These are phyloP conservation scores for Portevinia maculata DNA, from an alignment of 2,888 invertebrate species.

Conservation along the genomic window DNA sequence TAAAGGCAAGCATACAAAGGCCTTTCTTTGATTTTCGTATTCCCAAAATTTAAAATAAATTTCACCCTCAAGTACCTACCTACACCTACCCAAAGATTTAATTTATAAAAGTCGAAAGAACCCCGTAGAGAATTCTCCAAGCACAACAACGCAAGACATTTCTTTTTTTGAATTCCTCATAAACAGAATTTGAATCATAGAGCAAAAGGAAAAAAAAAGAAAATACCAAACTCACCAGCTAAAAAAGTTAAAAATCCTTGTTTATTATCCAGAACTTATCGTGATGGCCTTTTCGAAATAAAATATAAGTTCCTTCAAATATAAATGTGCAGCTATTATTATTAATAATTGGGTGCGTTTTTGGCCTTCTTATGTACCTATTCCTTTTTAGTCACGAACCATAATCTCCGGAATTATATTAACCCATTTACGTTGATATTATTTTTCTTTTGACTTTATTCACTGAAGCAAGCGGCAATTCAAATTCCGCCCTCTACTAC, in stretches of 20 bases:
- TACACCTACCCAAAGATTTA: too few relatives aligned
- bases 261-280: constrained; percentile 60
- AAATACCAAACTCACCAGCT: constrained; percentile 51
- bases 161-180: constrained; percentile 3
- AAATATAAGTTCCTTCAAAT: constrained; percentile 20
- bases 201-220: constrained; percentile 2
- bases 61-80: too few relatives aligned
- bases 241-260: constrained; percentile 43
- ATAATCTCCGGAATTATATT: constrained; percentile 23
- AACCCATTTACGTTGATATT: constrained; percentile 21
- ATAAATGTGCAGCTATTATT: constrained; percentile 14
- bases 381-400: constrained; percentile 51
- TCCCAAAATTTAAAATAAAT: too few relatives aligned
- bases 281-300: constrained; percentile 40
- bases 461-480: constrained; percentile 14
- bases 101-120: too few relatives aligned
- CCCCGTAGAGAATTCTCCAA: neutral
- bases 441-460: constrained; percentile 8
- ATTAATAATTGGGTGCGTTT: constrained; percentile 9
- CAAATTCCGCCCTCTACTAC: constrained; percentile 2
- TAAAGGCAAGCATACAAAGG: too few relatives aligned
- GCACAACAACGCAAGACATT: neutral
- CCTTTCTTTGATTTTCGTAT: too few relatives aligned
- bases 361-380: constrained; percentile 33
- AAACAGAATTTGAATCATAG: constrained; percentile 21